phyloP scores from a whole-genome alignment of 2,113 vertebrate genomes.

The Pantherophis guttatus region DNA sequence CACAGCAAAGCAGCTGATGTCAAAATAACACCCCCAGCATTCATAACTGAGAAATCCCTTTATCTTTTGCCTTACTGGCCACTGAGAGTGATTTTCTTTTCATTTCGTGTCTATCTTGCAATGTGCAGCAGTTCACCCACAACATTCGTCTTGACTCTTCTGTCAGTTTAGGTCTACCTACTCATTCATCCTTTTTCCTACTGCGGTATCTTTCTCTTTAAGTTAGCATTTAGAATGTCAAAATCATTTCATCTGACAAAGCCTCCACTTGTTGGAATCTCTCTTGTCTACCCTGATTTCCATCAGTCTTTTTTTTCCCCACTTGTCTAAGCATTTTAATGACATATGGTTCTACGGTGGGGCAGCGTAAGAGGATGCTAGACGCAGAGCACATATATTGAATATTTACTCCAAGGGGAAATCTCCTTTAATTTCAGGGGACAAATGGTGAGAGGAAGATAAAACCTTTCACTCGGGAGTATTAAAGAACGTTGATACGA shows the following conservation, averaged over 20 bases:
- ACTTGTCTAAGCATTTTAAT: conserved; percentile 77
- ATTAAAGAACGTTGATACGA: not conserved
- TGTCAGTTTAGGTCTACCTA: not conserved
- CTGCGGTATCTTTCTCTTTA: conserved; percentile 58
- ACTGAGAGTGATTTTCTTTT: not conserved
- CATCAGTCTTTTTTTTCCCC: conserved; percentile 69
- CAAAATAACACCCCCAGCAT: not conserved
- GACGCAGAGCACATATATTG: not conserved
- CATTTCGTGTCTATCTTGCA: not conserved
- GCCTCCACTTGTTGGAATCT: conserved; percentile 62
- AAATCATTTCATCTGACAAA: conserved; percentile 74
- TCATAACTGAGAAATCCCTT: too few species aligned
- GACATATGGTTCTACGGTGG: conserved; percentile 72
- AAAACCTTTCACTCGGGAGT: not conserved
- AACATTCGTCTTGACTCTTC: not conserved
- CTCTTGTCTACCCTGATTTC: conserved; percentile 73
- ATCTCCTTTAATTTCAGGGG: conserved; percentile 38
- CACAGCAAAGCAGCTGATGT: not conserved
- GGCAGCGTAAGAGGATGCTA: not conserved
- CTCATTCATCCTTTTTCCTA: not conserved
- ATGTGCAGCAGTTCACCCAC: not conserved
- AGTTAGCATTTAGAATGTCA: conserved; percentile 62
- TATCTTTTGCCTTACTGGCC: not conserved
- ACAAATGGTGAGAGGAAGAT: not conserved
- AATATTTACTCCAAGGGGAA: conserved; percentile 4